A percentile compares a stretch with the other conserved stretches of the same genome.
Evolutionary conservation across 2,797 vertebrate species (phyloP).

Genomic region (Salarias fasciatus): DNA sequence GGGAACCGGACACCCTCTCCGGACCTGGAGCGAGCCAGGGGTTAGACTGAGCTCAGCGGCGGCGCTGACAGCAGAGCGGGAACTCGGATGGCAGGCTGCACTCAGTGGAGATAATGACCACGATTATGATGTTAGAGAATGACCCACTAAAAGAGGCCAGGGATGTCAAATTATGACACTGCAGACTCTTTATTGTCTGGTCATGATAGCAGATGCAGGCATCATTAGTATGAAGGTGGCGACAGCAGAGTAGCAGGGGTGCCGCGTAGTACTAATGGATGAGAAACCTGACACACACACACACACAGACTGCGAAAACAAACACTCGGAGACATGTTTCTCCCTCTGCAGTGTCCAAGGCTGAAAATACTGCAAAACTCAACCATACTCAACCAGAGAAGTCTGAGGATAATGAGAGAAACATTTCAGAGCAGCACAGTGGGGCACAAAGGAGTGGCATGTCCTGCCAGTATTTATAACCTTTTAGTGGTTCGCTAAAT

Average conservation of each 20-base stretch:
- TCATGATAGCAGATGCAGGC: slow-evolving; percentile 49
- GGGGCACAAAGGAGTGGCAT: slow-evolving; percentile 14
- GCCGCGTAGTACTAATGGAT: slow-evolving; percentile 37
- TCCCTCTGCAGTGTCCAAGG: slow-evolving; percentile 37
- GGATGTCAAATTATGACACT: slow-evolving; percentile 54
- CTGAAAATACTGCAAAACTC: slow-evolving; percentile 31
- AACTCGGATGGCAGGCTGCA: slow-evolving; percentile 52
- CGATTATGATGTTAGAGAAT: slow-evolving; percentile 55
- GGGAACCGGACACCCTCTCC: slow-evolving; percentile 77
- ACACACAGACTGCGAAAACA: slow-evolving; percentile 8
- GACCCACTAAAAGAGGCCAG: slow-evolving; percentile 30
- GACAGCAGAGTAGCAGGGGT: slow-evolving; percentile 42
- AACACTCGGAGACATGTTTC: slow-evolving; percentile 19
- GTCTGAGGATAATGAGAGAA: slow-evolving; percentile 15
- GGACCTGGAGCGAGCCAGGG: slow-evolving; percentile 54
- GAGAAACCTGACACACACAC: slow-evolving; percentile 51
- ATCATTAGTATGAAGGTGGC: slow-evolving; percentile 42
- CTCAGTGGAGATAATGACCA: slow-evolving; percentile 52
- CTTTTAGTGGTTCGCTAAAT: slow-evolving; percentile 50
- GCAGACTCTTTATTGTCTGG: slow-evolving; percentile 53
- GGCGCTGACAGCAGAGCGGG: slow-evolving; percentile 62
- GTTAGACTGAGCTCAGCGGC: slow-evolving; percentile 66
- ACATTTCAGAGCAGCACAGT: slow-evolving; percentile 21
- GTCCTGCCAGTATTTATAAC: slow-evolving; percentile 9
- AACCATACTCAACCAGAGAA: neutral